Evolutionary conservation across 2,888 invertebrate genomes (phyloP), one percentile per base, ranked within the genome.

Genomic region (Diaperis boleti): DNA sequence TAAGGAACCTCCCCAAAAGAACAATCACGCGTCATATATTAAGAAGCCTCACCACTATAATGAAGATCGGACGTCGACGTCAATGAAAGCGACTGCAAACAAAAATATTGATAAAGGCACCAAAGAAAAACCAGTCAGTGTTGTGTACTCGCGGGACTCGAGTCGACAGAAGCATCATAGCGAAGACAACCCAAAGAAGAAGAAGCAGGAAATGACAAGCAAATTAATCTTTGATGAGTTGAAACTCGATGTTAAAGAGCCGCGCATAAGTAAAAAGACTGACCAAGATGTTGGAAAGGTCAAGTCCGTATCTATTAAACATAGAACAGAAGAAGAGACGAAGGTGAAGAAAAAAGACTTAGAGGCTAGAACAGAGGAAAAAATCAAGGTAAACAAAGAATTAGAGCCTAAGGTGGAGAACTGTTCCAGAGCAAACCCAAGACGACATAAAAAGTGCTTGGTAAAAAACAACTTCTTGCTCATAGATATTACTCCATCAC

Each of bases 391-490:
- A 22, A 22, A 22, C n/a, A n/a, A 10, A 11, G 11, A 35, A 1
- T 13, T 13, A n/a, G 39, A 39, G 15, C 2, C 11, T 14, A 13
- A n/a, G 29, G 1, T 14, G 20, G 3, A 50, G 18, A 54, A 41
- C 15, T 15, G 37, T 3, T 14, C 14, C 1, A 41, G 42, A 42
- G 18, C 18, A 2, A 54, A 54, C 31, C 41, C 54, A 10, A 0
- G 6, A 1, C 54, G 42, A 18, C 41, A 54, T 29, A 29, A 17
- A 7, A 20, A 18, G 35, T 54, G 54, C 18, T 17, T 54, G 29
- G 54, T 42, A 5, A 41, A 26, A 18, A 42, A 37, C n/a, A 54
- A 41, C 3, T 54, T 54, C 14, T 41, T 29, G 8, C 29, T 54
- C 2, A 42, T 54, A 2, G 17, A 41, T 3, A 54, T 54, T 22